Percentiles rank a stretch among this genome's conserved stretches.
Conservation (phyloP, 2,888 invertebrate genomes). For the Microctonus aethiopoides region DNA sequence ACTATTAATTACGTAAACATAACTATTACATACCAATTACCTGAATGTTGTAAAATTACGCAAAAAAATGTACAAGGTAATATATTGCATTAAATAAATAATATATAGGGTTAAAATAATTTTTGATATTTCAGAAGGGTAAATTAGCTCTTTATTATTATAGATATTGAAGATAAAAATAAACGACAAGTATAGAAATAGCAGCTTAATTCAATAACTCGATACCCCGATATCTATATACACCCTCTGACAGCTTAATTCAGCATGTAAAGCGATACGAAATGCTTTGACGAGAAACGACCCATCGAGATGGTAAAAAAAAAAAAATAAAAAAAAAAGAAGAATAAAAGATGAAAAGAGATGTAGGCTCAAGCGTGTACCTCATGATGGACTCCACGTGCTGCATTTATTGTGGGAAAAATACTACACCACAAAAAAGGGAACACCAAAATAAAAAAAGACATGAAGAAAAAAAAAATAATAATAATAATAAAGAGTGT, state of each 20-base stretch:
- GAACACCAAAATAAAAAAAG: conserved; percentile 7
- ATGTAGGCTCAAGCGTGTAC: background rate
- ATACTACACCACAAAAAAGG: conserved; percentile 12
- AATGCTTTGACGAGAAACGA: conserved; percentile 55
- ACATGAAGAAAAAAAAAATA: background rate
- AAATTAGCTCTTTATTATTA: too few relatives aligned
- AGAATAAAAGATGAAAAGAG: background rate
- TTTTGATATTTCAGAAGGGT: background rate
- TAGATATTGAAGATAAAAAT: background rate
- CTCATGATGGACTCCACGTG: conserved; percentile 46
- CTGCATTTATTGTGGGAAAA: conserved; percentile 52
- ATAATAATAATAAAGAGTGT: conserved; percentile 15
- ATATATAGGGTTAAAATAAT: too few relatives aligned
- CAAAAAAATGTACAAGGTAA: too few relatives aligned
- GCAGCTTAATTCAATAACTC: conserved; percentile 14
- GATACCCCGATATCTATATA: conserved; percentile 26
- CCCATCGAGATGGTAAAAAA: conserved; percentile 54
- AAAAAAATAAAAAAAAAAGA: conserved; percentile 38
- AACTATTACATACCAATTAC: background rate
- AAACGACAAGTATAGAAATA: background rate
- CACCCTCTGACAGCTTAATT: conserved; percentile 55
- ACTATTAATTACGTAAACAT: conserved; percentile 61
- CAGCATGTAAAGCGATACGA: conserved; percentile 55
- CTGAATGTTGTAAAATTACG: background rate
- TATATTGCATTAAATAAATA: too few relatives aligned